A percentile compares a stretch with the other conserved stretches of the same genome.
These are phyloP conservation scores for Talpa occidentalis DNA, from an alignment of 2,113 vertebrate species.

Conservation along the genomic window DNA sequence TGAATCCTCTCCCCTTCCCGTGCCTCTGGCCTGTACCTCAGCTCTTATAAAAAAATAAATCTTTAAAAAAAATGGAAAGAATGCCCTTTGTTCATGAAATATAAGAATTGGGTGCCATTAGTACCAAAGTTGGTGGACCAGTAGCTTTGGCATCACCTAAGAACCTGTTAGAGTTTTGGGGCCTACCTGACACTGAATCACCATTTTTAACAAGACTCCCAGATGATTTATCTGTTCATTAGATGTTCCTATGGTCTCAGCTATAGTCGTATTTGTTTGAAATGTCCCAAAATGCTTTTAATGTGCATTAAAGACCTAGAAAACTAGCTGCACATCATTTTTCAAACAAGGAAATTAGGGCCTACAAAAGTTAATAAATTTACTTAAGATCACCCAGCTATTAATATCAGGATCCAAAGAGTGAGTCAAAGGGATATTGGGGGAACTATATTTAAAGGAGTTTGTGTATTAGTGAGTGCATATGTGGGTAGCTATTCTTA, in stretches of 20 bases:
- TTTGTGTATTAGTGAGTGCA: background rate
- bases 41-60: too few relatives aligned
- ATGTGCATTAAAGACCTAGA: background rate
- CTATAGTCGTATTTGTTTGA: background rate
- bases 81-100: background rate
- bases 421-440: background rate
- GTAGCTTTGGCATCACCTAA: background rate
- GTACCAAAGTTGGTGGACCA: background rate
- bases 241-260: background rate
- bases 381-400: background rate
- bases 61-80: background rate
- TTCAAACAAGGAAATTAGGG: background rate
- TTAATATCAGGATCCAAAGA: conserved; percentile 1
- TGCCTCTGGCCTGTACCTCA: too few relatives aligned
- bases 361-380: background rate
- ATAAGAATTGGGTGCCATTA: background rate
- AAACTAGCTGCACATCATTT: background rate
- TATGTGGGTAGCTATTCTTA: background rate
- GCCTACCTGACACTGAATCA: background rate
- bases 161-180: background rate
- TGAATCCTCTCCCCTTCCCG: too few relatives aligned
- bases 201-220: background rate
- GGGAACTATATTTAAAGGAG: background rate
- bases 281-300: background rate
- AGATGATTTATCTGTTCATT: background rate